phyloP scores from a whole-genome alignment of 2,888 invertebrate genomes.

The Exephanes ischioxanthus region DNA sequence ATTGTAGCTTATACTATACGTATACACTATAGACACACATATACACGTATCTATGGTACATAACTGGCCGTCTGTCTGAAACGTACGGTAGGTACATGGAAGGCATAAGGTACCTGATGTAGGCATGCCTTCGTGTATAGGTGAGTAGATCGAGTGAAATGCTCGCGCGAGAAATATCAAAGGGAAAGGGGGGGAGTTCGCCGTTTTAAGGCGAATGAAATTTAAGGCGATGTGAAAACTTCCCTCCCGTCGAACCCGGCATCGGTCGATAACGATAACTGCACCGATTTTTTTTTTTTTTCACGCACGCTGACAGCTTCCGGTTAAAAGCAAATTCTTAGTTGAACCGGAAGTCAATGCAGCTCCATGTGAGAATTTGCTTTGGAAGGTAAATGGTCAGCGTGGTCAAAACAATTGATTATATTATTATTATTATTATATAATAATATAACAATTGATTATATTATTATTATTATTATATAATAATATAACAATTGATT shows the following conservation, averaged over 20 bases:
- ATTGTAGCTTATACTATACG: conserved; percentile 70
- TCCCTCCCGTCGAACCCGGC: background rate
- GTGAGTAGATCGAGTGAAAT: conserved; percentile 63
- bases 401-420: no score
- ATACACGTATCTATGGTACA: conserved; percentile 12
- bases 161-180: conserved; percentile 39
- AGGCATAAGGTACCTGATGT: conserved; percentile 58
- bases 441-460: no score
- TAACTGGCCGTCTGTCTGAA: conserved; percentile 35
- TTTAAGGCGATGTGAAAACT: conserved; percentile 25
- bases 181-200: background rate
- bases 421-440: no score
- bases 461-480: no score
- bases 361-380: no score
- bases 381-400: no score
- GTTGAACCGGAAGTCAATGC: no score
- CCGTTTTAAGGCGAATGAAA: background rate
- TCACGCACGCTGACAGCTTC: no score
- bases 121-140: conserved; percentile 46
- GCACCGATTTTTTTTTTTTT: background rate
- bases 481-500: no score
- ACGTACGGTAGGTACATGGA: conserved; percentile 40
- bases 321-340: no score
- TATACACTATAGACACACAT: conserved; percentile 19
- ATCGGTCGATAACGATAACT: background rate